Evolutionary conservation across 1,140 invertebrate species (phyloP), one percentile per base, ranked within the genome.

Genomic region (Drosophila grimshawi): DNA sequence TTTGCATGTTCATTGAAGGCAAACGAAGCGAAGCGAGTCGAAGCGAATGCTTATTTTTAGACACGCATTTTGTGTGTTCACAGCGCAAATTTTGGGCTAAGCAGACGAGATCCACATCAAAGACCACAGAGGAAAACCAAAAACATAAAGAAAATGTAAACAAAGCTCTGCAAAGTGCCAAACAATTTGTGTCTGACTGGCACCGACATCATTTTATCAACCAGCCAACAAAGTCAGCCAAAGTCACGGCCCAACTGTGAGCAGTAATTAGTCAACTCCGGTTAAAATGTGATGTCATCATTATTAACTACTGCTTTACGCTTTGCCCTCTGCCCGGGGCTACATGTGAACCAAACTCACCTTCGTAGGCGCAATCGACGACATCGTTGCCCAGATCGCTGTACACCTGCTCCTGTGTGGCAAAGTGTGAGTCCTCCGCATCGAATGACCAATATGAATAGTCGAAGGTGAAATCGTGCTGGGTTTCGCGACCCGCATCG

Each of bases 401-500:
- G 94, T 97, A 98, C 60, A 97, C 96, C 94, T 96, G 94, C 91
- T 97, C 96, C 92, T 98, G 97, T 51, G 90, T 88, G 30, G 96
- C 95, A 93, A 96, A 98, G 91, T 97, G 94, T 3, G 91, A 88
- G 85, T 97, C 96, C 30, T 92, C 93, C 30, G 93, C 86, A 82
- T 96, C 95, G 88, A 94, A 97, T 35, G 97, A 98, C 97, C 97
- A 98, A 91, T 98, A 98, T 0, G 97, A 98, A 90, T 97, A 96
- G 94, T 98, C 97, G 93, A 98, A 98, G 30, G 97, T 98, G 89
- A 98, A 98, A 90, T 98, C 97, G 92, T 98, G 97, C 92, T 95
- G 95, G 86, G 95, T 94, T 78, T 96, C 95, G 49, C 95, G 93
- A 30, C 93, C 94, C 79, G 92, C 83, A 92, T 93, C 94, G 51